Conservation (phyloP, 2,113 vertebrate genomes). For the Scolopax mira region DNA sequence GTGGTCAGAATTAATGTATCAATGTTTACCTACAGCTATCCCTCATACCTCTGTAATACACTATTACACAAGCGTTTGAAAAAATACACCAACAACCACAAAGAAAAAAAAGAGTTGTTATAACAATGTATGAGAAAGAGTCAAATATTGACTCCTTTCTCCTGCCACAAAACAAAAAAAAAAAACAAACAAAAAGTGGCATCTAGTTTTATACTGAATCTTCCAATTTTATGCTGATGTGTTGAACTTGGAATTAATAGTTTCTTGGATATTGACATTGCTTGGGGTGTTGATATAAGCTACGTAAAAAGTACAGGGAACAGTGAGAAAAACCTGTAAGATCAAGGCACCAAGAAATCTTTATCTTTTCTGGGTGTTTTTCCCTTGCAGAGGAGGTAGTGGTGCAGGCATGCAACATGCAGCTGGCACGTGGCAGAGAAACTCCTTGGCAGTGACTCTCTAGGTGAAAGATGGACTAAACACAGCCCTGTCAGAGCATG, state of each 20-base stretch:
- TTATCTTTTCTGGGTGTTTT: not conserved
- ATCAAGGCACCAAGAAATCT: not conserved
- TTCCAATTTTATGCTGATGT: not conserved
- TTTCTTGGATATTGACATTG: not conserved
- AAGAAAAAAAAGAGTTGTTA: not conserved
- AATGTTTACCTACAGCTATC: not conserved
- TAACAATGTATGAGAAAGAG: not conserved
- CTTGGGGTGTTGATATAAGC: not conserved
- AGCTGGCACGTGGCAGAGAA: not conserved
- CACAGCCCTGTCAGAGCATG: not conserved
- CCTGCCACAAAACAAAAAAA: not conserved
- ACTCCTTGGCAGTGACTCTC: not conserved
- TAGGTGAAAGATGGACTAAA: not conserved
- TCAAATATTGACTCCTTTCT: not conserved
- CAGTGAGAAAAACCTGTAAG: not conserved
- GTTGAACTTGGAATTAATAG: not conserved
- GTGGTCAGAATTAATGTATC: not conserved
- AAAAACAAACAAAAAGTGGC: not conserved
- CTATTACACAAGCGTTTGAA: not conserved
- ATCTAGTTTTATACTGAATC: not conserved
- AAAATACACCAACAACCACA: not conserved
- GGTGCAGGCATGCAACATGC: accelerated
- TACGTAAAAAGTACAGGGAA: not conserved
- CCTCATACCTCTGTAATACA: not conserved
- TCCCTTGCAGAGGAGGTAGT: not conserved